Conservation (phyloP, 1,140 invertebrate genomes). For the Bombus picipes region DNA sequence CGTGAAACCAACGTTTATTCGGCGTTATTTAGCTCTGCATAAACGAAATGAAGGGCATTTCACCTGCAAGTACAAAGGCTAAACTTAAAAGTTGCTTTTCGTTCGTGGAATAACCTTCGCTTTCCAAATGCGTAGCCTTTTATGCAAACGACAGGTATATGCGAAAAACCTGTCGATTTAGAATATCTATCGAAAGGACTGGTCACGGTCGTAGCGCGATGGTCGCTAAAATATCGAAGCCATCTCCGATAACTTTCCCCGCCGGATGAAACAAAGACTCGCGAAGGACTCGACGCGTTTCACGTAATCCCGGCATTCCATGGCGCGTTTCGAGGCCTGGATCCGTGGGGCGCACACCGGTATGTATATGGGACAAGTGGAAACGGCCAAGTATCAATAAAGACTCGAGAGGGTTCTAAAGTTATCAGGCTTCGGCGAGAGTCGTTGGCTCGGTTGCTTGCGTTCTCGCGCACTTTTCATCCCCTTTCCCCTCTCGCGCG, state of each 20-base stretch:
- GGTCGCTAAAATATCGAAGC: neutral
- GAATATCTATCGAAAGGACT: neutral
- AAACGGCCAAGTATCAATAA: constrained; percentile 62
- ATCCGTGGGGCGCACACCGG: constrained; percentile 26
- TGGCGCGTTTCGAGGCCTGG: neutral
- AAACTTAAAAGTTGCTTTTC: too few relatives aligned
- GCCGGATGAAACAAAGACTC: neutral
- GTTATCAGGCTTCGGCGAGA: constrained; percentile 52
- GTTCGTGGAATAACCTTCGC: too few relatives aligned
- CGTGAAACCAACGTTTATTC: too few relatives aligned
- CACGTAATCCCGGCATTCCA: constrained; percentile 42
- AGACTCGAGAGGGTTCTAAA: constrained; percentile 62
- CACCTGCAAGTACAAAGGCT: too few relatives aligned
- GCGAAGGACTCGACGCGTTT: neutral
- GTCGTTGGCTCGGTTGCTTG: constrained; percentile 45
- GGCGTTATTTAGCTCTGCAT: fast-evolving
- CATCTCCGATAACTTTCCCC: neutral
- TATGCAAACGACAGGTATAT: too few relatives aligned
- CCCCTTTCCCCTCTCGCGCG: neutral
- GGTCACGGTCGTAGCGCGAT: neutral
- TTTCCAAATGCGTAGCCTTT: too few relatives aligned
- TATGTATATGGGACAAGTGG: constrained; percentile 62
- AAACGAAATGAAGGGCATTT: too few relatives aligned
- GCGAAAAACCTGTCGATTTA: neutral
- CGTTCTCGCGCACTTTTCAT: constrained; percentile 52